These are phyloP conservation scores for Aplocera efformata DNA, from an alignment of 2,888 invertebrate species.

Conservation along the genomic window DNA sequence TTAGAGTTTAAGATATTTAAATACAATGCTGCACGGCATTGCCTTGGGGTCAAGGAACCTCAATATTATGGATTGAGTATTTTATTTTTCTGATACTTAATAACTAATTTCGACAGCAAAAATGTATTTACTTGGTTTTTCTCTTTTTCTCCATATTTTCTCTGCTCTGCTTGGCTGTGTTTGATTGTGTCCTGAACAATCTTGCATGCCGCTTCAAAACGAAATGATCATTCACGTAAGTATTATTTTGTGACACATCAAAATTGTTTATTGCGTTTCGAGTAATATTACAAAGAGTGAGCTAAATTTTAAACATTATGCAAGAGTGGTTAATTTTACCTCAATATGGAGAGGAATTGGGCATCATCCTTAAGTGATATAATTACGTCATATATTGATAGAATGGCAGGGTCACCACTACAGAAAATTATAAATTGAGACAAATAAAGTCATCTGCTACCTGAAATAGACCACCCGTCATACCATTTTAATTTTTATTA, in stretches of 20 bases:
- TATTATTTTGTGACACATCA: constrained; percentile 82
- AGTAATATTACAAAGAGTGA: constrained; percentile 33
- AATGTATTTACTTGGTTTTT: constrained; percentile 87
- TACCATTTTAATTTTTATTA: constrained; percentile 55
- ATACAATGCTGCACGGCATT: constrained; percentile 23
- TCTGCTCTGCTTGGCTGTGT: constrained; percentile 92
- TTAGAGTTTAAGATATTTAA: constrained; percentile 16
- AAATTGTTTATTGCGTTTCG: constrained; percentile 43
- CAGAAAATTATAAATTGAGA: constrained; percentile 30
- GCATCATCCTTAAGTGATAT: constrained; percentile 18
- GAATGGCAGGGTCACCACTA: constrained; percentile 37
- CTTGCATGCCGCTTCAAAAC: constrained; percentile 88
- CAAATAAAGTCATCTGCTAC: constrained; percentile 51
- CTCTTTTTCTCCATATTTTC: constrained; percentile 88
- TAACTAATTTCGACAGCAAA: constrained; percentile 76
- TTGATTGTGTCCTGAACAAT: constrained; percentile 90
- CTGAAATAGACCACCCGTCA: constrained; percentile 58
- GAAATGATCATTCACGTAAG: constrained; percentile 88
- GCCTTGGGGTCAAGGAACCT: constrained; percentile 67
- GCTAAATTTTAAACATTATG: constrained; percentile 23
- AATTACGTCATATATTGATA: constrained; percentile 27
- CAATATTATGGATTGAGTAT: constrained; percentile 65
- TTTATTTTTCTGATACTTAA: constrained; percentile 71
- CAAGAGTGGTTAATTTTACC: constrained; percentile 25
- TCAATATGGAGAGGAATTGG: constrained; percentile 25